Conservation (phyloP, 2,888 invertebrate species). For the Thymelicus sylvestris region DNA sequence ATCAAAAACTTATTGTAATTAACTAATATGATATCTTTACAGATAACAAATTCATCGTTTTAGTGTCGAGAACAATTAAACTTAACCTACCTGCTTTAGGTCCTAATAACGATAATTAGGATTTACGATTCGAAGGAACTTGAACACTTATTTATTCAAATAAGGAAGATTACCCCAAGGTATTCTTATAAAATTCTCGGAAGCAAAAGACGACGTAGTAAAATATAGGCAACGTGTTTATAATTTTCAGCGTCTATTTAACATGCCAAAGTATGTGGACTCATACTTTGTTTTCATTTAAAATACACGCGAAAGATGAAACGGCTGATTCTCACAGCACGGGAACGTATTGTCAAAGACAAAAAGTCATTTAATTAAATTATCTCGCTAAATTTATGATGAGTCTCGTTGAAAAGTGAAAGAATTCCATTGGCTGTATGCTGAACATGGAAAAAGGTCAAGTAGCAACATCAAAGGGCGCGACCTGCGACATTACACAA, state of each 20-base stretch:
- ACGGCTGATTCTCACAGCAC: background rate
- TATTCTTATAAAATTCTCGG: background rate
- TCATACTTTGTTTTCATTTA: slow-evolving; percentile 2
- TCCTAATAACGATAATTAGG: no score
- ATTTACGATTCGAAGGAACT: no score
- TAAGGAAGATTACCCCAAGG: background rate
- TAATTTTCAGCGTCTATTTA: background rate
- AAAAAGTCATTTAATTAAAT: background rate
- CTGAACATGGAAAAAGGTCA: slow-evolving; percentile 1
- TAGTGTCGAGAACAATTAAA: background rate
- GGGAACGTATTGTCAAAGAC: background rate
- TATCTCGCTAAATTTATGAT: no score
- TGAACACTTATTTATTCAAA: background rate
- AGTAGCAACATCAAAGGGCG: background rate
- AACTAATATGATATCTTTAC: no score
- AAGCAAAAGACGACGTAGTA: background rate
- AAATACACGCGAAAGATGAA: background rate
- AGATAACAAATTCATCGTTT: background rate
- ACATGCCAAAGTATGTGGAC: slow-evolving; percentile 1
- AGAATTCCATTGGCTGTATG: slow-evolving; percentile 43
- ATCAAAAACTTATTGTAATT: no score
- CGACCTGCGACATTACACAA: background rate
- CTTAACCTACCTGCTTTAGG: background rate
- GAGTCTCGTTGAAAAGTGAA: slow-evolving; percentile 43
- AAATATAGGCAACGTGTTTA: background rate